A percentile compares a stretch with the other conserved stretches of the same genome.
These are phyloP conservation scores for Ophioninae sp. DNA, from an alignment of 2,888 invertebrate species.

Conservation along the genomic window DNA sequence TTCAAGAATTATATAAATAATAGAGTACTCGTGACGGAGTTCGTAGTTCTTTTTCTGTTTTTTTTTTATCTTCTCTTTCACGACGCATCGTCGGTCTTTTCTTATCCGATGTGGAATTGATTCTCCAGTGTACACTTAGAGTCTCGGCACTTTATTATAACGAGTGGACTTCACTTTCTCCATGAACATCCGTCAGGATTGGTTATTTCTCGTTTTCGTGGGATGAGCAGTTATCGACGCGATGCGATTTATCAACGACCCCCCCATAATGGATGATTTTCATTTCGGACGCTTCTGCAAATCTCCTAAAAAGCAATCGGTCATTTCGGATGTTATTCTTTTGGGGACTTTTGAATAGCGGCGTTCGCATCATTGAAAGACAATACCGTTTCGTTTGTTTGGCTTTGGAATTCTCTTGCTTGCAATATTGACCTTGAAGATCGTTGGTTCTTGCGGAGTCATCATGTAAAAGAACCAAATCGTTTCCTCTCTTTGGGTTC, in stretches of 20 bases:
- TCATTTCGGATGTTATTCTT: neutral
- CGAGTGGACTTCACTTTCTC: slow-evolving; percentile 55
- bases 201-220: neutral
- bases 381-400: neutral
- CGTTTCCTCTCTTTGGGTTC: neutral
- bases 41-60: slow-evolving; percentile 10
- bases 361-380: neutral
- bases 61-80: neutral
- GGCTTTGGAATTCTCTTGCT: neutral
- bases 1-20: slow-evolving; percentile 51
- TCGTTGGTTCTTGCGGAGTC: no score
- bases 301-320: neutral
- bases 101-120: slow-evolving; percentile 37
- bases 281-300: neutral
- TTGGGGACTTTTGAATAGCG: neutral
- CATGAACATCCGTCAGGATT: slow-evolving; percentile 15
- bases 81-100: neutral
- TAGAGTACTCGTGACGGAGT: slow-evolving; percentile 7
- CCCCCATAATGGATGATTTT: neutral
- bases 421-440: no score
- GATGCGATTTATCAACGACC: slow-evolving; percentile 13
- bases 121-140: slow-evolving; percentile 47
- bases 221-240: slow-evolving; percentile 15
- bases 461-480: neutral
- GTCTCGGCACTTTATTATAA: slow-evolving; percentile 25